Base-by-base conservation (phyloP, 2,797 vertebrate genomes). In the Leptatherina wallacei region DNA sequence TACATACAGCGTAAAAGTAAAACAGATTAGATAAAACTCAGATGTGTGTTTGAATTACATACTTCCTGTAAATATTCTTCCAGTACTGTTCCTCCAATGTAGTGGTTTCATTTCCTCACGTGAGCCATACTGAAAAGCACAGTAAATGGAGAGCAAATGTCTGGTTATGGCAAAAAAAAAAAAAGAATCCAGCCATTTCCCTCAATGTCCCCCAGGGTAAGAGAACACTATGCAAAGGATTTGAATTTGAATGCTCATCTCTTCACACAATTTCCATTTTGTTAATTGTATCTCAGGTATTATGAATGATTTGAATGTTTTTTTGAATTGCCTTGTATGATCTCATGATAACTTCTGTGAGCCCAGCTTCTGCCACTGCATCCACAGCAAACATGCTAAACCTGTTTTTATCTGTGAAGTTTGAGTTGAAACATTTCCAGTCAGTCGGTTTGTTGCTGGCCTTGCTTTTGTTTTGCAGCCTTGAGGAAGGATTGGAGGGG, bases 301-400 rank as follows among this genome's bases (percentile, higher is more conserved):
- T 62, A 30, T 32, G 10, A 16, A 18, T 32, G 32, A 75, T 85
- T 84, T 89, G 42, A 85, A 83, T 83, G 16, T 30, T 16, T 30
- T 66, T 84, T 83, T 80, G 67, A 76, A 83, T 81, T 73, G 75
- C 61, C 63, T 77, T 65, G 54, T 81, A 55, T 62, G 18, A 75
- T 47, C 11, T 52, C 4, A 52, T 8, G 52, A 75, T 80, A 72
- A 63, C 22, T 13, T 38, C 56, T 13, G 22, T 12, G 32, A 70
- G 42, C 22, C 27, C 16, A 42, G 33, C 27, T 62, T 32, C 56
- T 72, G 55, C 27, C 61, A 6, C 8, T 42, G 42, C 27, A 30
- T 68, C 58, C 63, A 29, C 40, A 61, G 35, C 27, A 61, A 75
- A 54, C 52, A 52, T 56, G 65, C 35, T 1, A 3, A 68, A 70